Base-by-base conservation (phyloP, 1,140 invertebrate species). In the Tachypleus tridentatus region DNA sequence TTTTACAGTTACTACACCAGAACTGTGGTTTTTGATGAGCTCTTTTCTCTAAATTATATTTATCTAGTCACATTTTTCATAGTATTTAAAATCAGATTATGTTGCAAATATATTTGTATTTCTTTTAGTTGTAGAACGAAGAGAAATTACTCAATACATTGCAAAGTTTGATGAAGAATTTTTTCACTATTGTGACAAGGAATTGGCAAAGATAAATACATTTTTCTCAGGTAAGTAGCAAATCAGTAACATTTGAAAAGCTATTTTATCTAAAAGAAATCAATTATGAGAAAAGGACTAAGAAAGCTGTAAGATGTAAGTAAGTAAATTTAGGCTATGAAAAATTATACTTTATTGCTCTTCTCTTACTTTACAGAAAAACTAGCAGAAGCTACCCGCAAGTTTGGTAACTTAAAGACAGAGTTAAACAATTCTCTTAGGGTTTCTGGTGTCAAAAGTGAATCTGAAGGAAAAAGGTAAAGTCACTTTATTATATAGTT, bases 161-260 rank as follows among this genome's bases (percentile, higher is more conserved):
- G 91, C 91, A 1, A 90, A 92, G 70, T 97, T 98, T 78, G 93
- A 97, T 79, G 94, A 98, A 77, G 86, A 90, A 65, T 97, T 97
- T 78, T 94, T 97, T 75, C 87, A 89, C 72, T 95, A 89, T 72
- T 95, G 91, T 80, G 93, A 97, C 76, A 91, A 93, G 76, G 93
- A 98, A 79, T 78, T 97, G 8, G 87, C 89, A 67, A 98, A 97
- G 81, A 97, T 98, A 58, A 97, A 95, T 73, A 97, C 91, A 62
- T 98, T 98, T 79, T 98, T 93, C 78, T 91, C 92, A 75, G 90
- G 90, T 92, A 79, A 29, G 29, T 29, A 29, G 29, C 29, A 29
- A 29, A 29, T 29, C 29, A 29, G 29, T 29, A 29, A 29, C 29
- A 29, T 29, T 29, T 29, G 29, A 29, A 29, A 29, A 29, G 29